A percentile compares a stretch with the other conserved stretches of the same genome.
Evolutionary conservation across 2,797 vertebrate genomes (phyloP).

Genomic region (Setipinna tenuifilis): DNA sequence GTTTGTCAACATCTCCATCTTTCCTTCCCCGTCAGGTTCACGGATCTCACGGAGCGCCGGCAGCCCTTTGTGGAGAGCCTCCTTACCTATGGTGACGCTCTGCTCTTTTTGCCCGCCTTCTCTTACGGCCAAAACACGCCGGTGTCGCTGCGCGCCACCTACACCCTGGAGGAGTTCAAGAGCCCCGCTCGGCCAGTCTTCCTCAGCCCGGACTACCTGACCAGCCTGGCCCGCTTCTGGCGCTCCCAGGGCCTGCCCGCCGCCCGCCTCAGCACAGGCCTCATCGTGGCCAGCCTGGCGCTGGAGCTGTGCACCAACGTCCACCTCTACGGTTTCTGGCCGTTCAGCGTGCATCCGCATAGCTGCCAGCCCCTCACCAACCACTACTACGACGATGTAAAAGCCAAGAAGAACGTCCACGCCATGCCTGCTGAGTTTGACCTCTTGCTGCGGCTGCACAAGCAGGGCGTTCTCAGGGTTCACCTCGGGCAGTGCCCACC

Average conservation of each 20-base stretch:
- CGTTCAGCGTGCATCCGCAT: conserved; percentile 79
- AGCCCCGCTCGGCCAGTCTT: conserved; percentile 77
- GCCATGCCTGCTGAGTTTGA: conserved; percentile 90
- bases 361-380: conserved; percentile 76
- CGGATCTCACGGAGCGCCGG: conserved; percentile 78
- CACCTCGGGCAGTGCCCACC: conserved; percentile 80
- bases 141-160: conserved; percentile 81
- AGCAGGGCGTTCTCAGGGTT: conserved; percentile 83
- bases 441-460: conserved; percentile 83
- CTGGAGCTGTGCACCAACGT: conserved; percentile 86
- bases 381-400: conserved; percentile 89
- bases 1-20: neutral
- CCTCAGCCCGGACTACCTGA: conserved; percentile 87
- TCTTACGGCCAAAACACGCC: conserved; percentile 83
- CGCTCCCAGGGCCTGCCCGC: conserved; percentile 78
- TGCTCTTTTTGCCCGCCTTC: conserved; percentile 85
- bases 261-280: conserved; percentile 82
- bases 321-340: conserved; percentile 94
- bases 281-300: conserved; percentile 87
- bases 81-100: conserved; percentile 72
- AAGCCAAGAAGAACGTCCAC: conserved; percentile 81
- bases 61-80: conserved; percentile 81
- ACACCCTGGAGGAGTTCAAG: conserved; percentile 81
- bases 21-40: conserved; percentile 72
- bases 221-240: conserved; percentile 84